Conservation (phyloP, 2,797 vertebrate genomes). For the Vultur gryphus region DNA sequence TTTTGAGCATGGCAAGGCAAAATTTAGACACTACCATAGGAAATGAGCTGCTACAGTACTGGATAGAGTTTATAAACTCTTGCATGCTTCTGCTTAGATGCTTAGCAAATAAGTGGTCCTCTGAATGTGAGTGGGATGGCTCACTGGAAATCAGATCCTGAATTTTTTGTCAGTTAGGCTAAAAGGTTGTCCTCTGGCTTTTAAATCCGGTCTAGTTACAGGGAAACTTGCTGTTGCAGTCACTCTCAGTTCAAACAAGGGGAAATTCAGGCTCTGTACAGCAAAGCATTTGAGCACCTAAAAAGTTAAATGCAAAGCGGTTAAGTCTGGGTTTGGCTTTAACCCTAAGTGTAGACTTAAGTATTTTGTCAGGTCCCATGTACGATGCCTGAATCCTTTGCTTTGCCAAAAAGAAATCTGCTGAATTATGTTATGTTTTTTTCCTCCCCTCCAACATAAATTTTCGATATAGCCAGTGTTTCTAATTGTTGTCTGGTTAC, state of each 20-base stretch:
- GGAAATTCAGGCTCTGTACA: not conserved
- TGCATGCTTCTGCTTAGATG: not conserved
- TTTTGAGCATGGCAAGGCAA: not conserved
- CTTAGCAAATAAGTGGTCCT: not conserved
- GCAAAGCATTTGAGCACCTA: not conserved
- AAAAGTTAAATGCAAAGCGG: not conserved
- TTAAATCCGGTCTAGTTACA: not conserved
- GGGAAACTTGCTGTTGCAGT: not conserved
- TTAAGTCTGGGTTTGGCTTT: not conserved
- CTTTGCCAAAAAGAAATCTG: not conserved
- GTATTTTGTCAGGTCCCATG: not conserved
- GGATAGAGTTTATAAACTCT: not conserved
- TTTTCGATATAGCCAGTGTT: not conserved
- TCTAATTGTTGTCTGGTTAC: not conserved
- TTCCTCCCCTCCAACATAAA: not conserved
- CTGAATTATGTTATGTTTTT: not conserved
- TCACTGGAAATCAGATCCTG: not conserved
- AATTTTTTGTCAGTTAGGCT: not conserved
- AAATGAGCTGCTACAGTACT: not conserved
- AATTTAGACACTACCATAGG: not conserved
- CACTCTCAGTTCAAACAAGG: not conserved
- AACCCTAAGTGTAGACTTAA: not conserved
- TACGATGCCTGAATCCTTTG: not conserved
- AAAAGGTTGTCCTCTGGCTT: not conserved
- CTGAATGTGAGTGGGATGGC: not conserved